Evolutionary conservation across 2,888 invertebrate genomes (phyloP), one percentile per base, ranked within the genome.

Genomic region (Ecliptopera silaceata): DNA sequence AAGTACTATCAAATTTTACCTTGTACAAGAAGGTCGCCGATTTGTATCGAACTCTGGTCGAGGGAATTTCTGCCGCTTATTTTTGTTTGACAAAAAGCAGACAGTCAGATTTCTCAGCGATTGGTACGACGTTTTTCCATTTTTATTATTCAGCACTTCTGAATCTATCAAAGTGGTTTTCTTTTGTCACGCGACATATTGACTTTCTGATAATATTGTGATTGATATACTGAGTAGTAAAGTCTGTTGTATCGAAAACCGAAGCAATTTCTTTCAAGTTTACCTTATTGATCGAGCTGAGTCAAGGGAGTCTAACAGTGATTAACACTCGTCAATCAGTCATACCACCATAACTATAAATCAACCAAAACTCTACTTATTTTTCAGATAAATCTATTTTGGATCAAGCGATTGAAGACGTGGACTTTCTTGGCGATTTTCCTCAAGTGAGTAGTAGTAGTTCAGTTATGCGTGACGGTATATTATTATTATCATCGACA

Each of bases 381-480:
- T 65, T 93, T 92, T 42, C 90, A 95, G 95, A 95, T 87, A 95
- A 94, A 82, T 89, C 92, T 17, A 92, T 95, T 63, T 82, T 95
- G 65, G 92, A 92, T 56, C 93, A 94, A 78, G 93, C 94, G 0
- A 85, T 95, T 55, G 92, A 92, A 26, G 94, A 95, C 65, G 86
- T 93, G 8, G 83, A 87, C 38, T 95, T 95, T 74, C 94, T 94
- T 80, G 75, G 78, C 3, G 77, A 88, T 18, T 92, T 92, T 73
- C 88, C 88, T 0, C 79, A 93, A 77, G 94, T 94, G 82, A 86
- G 86, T 39, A n/a, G n/a, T n/a, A n/a, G n/a, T n/a, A n/a, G n/a
- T n/a, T n/a, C n/a, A n/a, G n/a, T 20, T 20, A 20, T 4, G 4
- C 4, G 20, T 20, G 20, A 3, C 20, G n/a, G n/a, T 20, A 26